A percentile compares a stretch with the other conserved stretches of the same genome.
Conservation (phyloP, 2,888 invertebrate species). For the Pardosa pseudoannulata region DNA sequence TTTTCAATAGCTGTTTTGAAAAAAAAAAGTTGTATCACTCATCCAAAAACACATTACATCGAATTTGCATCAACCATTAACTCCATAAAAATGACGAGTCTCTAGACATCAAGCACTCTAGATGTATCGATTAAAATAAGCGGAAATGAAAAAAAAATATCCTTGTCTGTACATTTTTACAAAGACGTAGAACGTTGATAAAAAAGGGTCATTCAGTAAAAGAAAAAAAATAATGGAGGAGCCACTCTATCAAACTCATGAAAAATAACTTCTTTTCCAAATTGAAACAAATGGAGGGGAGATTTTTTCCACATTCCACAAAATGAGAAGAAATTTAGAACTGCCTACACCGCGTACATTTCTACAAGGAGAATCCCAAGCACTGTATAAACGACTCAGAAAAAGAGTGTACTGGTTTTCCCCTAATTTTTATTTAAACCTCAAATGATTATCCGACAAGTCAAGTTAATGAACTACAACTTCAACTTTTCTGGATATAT, state of each 20-base stretch:
- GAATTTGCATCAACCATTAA: no score
- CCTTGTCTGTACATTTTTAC: no score
- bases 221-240: slow-evolving; percentile 10
- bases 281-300: slow-evolving; percentile 55
- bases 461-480: slow-evolving; percentile 61
- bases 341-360: not conserved
- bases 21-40: no score
- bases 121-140: no score
- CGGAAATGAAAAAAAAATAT: no score
- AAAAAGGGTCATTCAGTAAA: not conserved
- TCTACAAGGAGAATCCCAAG: not conserved
- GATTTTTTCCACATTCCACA: not conserved
- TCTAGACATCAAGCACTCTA: no score
- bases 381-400: not conserved
- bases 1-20: no score
- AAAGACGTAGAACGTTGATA: no score
- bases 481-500: slow-evolving; percentile 16
- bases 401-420: not conserved
- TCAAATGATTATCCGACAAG: slow-evolving; percentile 63
- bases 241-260: slow-evolving; percentile 17
- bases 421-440: slow-evolving; percentile 70
- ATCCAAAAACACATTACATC: no score
- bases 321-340: slow-evolving; percentile 25
- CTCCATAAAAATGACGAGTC: no score
- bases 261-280: slow-evolving; percentile 41